A percentile compares a stretch with the other conserved stretches of the same genome.
phyloP scores from a whole-genome alignment of 2,797 vertebrate species.

The Esox lucius region DNA sequence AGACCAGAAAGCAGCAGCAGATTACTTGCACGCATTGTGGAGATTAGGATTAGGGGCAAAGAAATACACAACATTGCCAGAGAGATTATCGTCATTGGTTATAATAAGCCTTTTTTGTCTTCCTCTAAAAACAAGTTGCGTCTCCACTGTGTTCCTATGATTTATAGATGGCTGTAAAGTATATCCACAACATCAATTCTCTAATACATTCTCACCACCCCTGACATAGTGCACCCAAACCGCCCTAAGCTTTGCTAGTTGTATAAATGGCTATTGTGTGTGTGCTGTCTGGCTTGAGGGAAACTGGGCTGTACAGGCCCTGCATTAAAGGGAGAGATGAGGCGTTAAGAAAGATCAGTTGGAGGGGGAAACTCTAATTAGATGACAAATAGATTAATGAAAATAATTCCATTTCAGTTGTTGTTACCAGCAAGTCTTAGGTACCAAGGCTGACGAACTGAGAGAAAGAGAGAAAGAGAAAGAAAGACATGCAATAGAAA shows the following conservation, averaged over 20 bases:
- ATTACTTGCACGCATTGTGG: not conserved
- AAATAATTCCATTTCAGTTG: slow-evolving; percentile 29
- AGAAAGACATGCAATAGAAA: slow-evolving; percentile 8
- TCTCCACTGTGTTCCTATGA: not conserved
- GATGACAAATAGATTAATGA: not conserved
- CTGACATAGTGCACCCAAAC: not conserved
- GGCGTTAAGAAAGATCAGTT: slow-evolving; percentile 1
- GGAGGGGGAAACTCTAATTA: not conserved
- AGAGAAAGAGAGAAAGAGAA: slow-evolving; percentile 40
- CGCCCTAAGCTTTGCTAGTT: not conserved
- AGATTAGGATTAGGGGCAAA: not conserved
- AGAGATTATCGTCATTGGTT: not conserved
- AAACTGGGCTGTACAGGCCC: not conserved
- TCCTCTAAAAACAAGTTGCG: not conserved
- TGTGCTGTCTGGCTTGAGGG: not conserved
- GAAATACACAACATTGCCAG: not conserved
- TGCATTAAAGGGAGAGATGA: not conserved
- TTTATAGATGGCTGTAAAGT: not conserved
- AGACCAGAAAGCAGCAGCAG: not conserved
- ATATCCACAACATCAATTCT: not conserved
- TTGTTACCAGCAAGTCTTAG: slow-evolving; percentile 55
- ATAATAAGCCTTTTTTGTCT: not conserved
- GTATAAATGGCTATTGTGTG: not conserved
- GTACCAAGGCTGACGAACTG: slow-evolving; percentile 60
- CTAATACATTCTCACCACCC: not conserved